Evolutionary conservation across 2,888 invertebrate genomes (phyloP), one percentile per base, ranked within the genome.

Genomic region (Drosophila cognata): DNA sequence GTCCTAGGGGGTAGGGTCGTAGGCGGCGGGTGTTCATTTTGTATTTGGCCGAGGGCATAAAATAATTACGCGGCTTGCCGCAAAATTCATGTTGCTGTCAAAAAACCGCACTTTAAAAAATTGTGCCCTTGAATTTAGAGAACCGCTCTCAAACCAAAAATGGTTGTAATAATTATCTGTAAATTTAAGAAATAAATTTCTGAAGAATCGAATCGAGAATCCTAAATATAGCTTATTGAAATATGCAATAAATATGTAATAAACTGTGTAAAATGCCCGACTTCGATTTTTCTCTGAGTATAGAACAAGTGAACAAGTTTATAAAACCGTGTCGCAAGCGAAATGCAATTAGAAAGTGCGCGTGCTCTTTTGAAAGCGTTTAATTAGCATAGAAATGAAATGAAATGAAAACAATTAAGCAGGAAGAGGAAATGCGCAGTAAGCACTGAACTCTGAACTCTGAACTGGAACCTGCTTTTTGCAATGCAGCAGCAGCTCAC

Each of bases 41-140:
- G 75, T 43, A 18, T 82, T 87, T 81, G 69, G 79, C 77, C 81
- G 74, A 70, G 72, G 70, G 76, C 85, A 89, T 91, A 82, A 91
- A 91, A 91, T 91, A 91, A 91, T 91, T 91, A 91, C 81, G 79
- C 81, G 84, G 82, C 81, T 78, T 79, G 82, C 85, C 88, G 75
- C 87, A 86, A 87, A 81, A 89, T 88, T 88, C 88, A 88, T 85
- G 90, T 86, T 70, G 55, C 81, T 81, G 79, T 73, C 67, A 73
- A 78, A 46, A 76, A 72, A 60, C 66, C 57, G 58, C 67, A 72
- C 67, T 60, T 25, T 8, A 53, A 65, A 57, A 41, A 43, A 8
- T 0, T 6, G 11, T 31, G 43, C 10, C 57, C 29, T 29, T 56
- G 56, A 56, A 38, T 28, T 57, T 57, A 0, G 11, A 29, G 3